phyloP scores from a whole-genome alignment of 2,113 vertebrate genomes.

The Semicossyphus pulcher region DNA sequence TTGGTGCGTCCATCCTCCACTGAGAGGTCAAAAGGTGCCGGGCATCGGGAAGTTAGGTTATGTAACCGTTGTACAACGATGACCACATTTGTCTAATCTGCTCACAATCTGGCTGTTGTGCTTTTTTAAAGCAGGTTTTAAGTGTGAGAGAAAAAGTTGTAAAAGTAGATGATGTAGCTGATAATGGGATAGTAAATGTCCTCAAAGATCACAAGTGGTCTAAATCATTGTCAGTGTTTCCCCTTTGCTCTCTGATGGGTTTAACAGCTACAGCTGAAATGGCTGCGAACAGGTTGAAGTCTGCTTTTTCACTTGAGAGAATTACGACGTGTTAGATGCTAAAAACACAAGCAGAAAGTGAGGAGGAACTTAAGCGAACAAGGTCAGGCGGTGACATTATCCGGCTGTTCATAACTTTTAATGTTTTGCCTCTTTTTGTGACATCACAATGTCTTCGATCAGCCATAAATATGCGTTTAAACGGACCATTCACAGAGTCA shows the following conservation, averaged over 20 bases:
- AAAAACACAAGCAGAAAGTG: slow-evolving; percentile 35
- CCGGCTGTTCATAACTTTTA: slow-evolving; percentile 8
- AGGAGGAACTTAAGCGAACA: slow-evolving; percentile 21
- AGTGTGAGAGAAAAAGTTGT: slow-evolving; percentile 23
- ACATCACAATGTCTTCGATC: background rate
- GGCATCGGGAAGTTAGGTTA: slow-evolving; percentile 25
- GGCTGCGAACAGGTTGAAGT: slow-evolving; percentile 46
- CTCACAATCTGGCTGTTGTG: slow-evolving; percentile 16
- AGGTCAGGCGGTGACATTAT: slow-evolving; percentile 28
- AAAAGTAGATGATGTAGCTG: slow-evolving; percentile 40
- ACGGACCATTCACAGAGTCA: slow-evolving; percentile 35
- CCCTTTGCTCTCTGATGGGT: slow-evolving; percentile 48
- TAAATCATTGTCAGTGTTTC: slow-evolving; percentile 41
- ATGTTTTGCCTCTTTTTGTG: slow-evolving; percentile 2
- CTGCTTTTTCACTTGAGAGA: slow-evolving; percentile 58
- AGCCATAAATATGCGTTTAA: slow-evolving; percentile 39
- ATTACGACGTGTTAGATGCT: slow-evolving; percentile 7
- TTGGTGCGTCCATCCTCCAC: slow-evolving; percentile 20
- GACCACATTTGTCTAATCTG: slow-evolving; percentile 36
- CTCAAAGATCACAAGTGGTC: slow-evolving; percentile 13
- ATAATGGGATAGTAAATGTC: slow-evolving; percentile 57
- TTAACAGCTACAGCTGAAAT: slow-evolving; percentile 56
- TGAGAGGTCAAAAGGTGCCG: slow-evolving; percentile 39
- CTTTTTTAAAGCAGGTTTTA: slow-evolving; percentile 36
- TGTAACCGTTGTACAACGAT: slow-evolving; percentile 17